Conservation (phyloP, 2,113 vertebrate species). For the Rhea pennata region DNA sequence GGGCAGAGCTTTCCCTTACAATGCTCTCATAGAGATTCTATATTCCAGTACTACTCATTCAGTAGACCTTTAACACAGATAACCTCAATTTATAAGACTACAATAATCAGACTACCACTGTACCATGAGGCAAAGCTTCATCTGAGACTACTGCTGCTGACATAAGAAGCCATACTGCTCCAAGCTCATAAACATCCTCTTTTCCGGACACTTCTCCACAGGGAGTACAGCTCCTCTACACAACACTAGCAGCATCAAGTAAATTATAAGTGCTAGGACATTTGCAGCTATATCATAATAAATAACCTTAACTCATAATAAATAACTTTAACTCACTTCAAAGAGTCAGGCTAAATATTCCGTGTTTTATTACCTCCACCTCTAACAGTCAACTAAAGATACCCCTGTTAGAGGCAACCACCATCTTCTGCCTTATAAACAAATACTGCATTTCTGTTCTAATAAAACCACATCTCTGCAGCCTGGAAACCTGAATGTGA, state of each 20-base stretch:
- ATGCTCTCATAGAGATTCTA: accelerated
- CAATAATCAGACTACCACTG: no score
- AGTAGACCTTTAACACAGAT: neutral
- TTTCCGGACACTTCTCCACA: neutral
- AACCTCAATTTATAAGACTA: neutral
- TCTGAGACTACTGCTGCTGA: neutral
- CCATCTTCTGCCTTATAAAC: neutral
- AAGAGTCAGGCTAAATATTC: neutral
- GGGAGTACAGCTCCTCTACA: neutral
- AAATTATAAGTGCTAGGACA: neutral
- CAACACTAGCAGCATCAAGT: neutral
- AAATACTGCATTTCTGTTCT: neutral
- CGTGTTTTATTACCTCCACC: neutral
- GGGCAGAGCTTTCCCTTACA: neutral
- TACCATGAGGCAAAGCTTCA: neutral
- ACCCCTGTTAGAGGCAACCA: neutral
- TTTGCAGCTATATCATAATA: neutral
- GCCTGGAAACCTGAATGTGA: neutral
- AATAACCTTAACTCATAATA: neutral
- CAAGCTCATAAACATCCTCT: neutral
- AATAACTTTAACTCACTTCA: neutral
- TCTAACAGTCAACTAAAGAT: neutral
- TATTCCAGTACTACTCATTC: neutral
- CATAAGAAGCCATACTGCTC: neutral
- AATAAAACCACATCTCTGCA: neutral